Evolutionary conservation across 2,113 vertebrate species (phyloP).

Genomic region (Alexandromys fortis): DNA sequence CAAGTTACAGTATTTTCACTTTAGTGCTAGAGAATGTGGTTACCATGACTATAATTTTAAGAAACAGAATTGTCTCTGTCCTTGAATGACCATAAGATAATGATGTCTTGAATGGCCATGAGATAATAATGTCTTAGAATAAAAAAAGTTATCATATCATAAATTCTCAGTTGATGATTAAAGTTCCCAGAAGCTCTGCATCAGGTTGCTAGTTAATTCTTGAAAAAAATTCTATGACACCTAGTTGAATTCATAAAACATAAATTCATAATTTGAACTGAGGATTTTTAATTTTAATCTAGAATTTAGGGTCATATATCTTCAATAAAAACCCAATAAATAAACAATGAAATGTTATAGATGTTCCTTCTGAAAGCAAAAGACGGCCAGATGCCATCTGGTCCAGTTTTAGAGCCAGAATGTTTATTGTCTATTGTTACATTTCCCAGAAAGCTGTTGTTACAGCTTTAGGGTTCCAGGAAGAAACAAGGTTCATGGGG

Average conservation of each 20-base stretch:
- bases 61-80: constrained; percentile 5
- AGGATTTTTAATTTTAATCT: neutral
- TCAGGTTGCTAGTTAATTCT: neutral
- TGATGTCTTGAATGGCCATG: constrained; percentile 35
- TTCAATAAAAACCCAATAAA: neutral
- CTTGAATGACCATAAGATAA: constrained; percentile 42
- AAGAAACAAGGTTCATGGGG: neutral
- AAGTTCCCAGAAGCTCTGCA: neutral
- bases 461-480: neutral
- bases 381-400: neutral
- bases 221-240: neutral
- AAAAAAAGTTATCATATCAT: constrained; percentile 26
- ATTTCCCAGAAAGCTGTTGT: neutral
- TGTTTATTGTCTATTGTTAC: neutral
- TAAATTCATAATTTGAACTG: neutral
- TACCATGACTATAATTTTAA: constrained; percentile 39
- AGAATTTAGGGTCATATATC: neutral
- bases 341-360: neutral
- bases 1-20: constrained; percentile 5
- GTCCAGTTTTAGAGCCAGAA: neutral
- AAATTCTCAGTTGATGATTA: neutral
- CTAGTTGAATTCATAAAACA: neutral
- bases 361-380: neutral
- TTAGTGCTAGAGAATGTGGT: neutral
- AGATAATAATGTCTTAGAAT: constrained; percentile 41